These are phyloP conservation scores for Glareola pratincola DNA, from an alignment of 2,113 vertebrate genomes.

Conservation along the genomic window DNA sequence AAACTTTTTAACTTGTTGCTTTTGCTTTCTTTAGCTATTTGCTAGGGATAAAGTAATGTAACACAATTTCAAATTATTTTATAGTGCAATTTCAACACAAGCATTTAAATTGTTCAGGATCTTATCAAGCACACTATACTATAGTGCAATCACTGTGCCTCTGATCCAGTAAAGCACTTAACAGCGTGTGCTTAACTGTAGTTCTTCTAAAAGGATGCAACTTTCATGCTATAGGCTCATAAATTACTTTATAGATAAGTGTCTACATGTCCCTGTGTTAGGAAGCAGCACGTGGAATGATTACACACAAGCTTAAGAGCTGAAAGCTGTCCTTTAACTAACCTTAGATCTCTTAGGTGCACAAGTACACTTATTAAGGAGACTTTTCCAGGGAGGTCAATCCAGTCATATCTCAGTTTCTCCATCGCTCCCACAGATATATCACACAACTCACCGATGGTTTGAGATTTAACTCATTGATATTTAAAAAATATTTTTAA, in stretches of 20 bases:
- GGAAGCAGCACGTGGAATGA: neutral
- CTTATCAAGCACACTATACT: neutral
- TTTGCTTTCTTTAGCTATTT: neutral
- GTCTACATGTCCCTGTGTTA: neutral
- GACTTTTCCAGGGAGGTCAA: neutral
- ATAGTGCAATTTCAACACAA: neutral
- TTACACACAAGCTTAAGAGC: neutral
- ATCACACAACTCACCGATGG: fast-evolving
- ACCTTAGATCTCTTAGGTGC: neutral
- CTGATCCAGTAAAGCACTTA: neutral
- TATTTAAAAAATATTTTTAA: neutral
- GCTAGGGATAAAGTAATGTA: neutral
- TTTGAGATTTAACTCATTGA: neutral
- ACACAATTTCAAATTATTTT: neutral
- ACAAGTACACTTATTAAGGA: neutral
- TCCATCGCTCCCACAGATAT: neutral
- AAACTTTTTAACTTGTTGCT: neutral
- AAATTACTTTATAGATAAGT: neutral
- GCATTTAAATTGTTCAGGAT: neutral
- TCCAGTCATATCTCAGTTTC: neutral
- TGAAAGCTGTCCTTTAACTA: neutral
- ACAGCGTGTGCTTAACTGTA: neutral
- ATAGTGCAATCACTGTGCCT: neutral
- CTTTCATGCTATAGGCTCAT: neutral
- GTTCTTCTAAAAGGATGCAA: neutral